Evolutionary conservation across 2,797 vertebrate genomes (phyloP), one percentile per base, ranked within the genome.

Genomic region (Myotis planiceps): DNA sequence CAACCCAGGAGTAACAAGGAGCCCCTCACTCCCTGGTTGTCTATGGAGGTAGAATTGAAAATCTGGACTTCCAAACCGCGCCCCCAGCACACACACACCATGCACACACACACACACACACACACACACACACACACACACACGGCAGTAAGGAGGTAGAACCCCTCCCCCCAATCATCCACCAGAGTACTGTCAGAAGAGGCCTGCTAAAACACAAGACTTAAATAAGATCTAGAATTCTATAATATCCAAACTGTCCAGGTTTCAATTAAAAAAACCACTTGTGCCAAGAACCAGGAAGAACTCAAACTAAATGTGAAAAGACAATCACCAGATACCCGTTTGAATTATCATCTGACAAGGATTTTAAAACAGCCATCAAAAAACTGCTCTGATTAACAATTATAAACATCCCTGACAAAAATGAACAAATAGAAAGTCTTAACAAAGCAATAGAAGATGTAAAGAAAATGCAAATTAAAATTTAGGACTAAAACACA

Each of bases 401-500:
- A 94, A 34, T 80, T 68, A 29, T 21, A 95, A 47, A 47, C 8
- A 18, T 14, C 25, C 7, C 25, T 66, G 9, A 85, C 91, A 82
- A 34, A 49, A 92, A 60, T 66, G 23, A 71, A 37, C 51, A 49
- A 74, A 42, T 49, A 93, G 53, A 49, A 88, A 53, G 10, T 45
- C 21, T 90, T 15, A 15, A 63, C 53, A 63, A 95, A 81, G 19
- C 69, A 39, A 72, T 2, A 81, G 25, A 37, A 72, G 32, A 58
- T n/a, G 16, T 23, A 76, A 90, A 16, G 27, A 63, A 86, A 34
- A 90, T 42, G 13, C 3, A 83, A 69, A n/a, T 19, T 16, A 63
- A 92, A 76, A 72, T 51, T 87, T 76, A 95, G 23, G 79, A 83
- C 29, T 87, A 58, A 89, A 79, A 47, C 76, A 74, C 15, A 55